Percentiles rank a stretch among this genome's conserved stretches.
Conservation (phyloP, 2,888 invertebrate genomes). For the Torymus texanus region DNA sequence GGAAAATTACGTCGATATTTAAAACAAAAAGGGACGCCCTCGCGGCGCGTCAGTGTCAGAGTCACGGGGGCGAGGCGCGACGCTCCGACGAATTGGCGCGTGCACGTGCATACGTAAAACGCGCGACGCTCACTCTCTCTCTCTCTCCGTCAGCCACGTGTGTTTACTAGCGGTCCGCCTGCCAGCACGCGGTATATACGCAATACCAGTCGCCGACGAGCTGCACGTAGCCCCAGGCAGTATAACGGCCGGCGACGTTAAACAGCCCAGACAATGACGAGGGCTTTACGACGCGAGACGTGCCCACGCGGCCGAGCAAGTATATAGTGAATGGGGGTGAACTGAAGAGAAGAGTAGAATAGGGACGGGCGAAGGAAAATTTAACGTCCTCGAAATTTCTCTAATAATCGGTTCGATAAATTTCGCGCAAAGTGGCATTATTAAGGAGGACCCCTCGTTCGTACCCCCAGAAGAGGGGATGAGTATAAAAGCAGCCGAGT, state of each 20-base stretch:
- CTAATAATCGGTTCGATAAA: constrained; percentile 66
- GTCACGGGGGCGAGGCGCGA: not conserved
- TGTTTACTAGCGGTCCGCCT: not conserved
- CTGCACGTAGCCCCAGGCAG: not conserved
- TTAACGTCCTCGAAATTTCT: constrained; percentile 65
- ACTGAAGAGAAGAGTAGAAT: not conserved
- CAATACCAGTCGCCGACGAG: not conserved
- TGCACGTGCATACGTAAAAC: not conserved
- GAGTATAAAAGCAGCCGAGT: not conserved
- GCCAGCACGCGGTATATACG: not conserved
- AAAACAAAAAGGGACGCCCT: not conserved
- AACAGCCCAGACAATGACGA: constrained; percentile 63
- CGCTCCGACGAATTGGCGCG: constrained; percentile 11
- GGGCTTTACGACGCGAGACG: constrained; percentile 50
- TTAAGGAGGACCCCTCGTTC: constrained; percentile 46
- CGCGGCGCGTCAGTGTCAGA: constrained; percentile 9
- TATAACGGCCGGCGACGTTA: constrained; percentile 17
- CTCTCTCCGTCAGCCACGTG: not conserved
- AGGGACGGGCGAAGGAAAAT: not conserved
- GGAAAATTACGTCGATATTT: constrained; percentile 35
- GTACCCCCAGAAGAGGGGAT: not conserved
- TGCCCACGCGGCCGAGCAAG: constrained; percentile 21
- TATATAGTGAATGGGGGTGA: too few species aligned
- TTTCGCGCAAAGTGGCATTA: constrained; percentile 58
- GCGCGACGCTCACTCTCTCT: not conserved